phyloP scores from a whole-genome alignment of 1,140 invertebrate species.

The Listronotus bonariensis region DNA sequence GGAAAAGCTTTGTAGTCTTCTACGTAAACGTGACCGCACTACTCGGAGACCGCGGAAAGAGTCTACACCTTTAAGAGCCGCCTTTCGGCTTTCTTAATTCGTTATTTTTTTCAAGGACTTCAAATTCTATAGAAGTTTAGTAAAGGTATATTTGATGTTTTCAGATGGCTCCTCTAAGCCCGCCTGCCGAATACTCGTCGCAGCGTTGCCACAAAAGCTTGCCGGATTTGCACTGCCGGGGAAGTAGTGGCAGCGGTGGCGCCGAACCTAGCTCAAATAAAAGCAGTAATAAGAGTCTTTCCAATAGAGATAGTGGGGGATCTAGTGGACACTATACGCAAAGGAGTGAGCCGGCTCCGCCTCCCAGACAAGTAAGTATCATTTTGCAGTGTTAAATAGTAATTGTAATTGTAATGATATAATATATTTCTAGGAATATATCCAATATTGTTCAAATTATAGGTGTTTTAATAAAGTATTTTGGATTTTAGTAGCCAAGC shows the following conservation, averaged over 20 bases:
- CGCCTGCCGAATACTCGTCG: conserved; percentile 66
- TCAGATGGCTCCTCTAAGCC: conserved; percentile 63
- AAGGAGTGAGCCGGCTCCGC: conserved; percentile 69
- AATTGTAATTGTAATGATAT: too few relatives aligned
- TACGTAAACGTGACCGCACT: too few relatives aligned
- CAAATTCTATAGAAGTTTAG: too few relatives aligned
- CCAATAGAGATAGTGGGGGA: conserved; percentile 71
- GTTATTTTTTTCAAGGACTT: too few relatives aligned
- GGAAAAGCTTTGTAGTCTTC: too few relatives aligned
- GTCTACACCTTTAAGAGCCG: too few relatives aligned
- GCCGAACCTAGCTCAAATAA: conserved; percentile 61
- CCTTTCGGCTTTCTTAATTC: too few relatives aligned
- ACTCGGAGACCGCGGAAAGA: too few relatives aligned
- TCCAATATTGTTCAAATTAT: too few relatives aligned
- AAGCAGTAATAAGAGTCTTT: conserved; percentile 54
- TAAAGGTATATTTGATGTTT: neutral
- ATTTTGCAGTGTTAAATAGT: neutral
- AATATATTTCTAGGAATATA: too few relatives aligned
- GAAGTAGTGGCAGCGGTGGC: conserved; percentile 30
- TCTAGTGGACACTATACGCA: conserved; percentile 79
- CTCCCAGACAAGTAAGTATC: conserved; percentile 54
- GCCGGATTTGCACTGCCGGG: conserved; percentile 69
- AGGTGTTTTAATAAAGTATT: too few relatives aligned
- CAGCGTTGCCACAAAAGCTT: conserved; percentile 76
- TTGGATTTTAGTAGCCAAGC: too few relatives aligned